A percentile compares a stretch with the other conserved stretches of the same genome.
Conservation (phyloP, 2,797 vertebrate species). For the Acanthornis magna region DNA sequence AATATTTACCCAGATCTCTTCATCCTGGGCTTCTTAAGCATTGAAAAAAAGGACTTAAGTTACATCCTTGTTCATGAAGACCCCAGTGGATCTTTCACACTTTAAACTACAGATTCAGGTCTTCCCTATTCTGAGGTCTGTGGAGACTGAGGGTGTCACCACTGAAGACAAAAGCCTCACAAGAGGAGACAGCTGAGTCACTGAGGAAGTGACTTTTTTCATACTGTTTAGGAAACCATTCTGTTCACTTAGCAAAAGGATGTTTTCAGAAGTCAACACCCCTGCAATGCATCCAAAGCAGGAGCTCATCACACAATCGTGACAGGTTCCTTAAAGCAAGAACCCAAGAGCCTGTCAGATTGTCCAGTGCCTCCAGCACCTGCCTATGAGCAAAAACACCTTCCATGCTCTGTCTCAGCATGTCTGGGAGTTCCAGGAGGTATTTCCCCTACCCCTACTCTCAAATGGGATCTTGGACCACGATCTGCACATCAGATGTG, state of each 20-base stretch:
- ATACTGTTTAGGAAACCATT: neutral
- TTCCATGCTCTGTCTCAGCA: neutral
- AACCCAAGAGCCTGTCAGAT: neutral
- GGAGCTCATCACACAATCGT: neutral
- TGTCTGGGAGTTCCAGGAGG: neutral
- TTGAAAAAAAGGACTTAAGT: neutral
- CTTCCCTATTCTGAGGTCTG: neutral
- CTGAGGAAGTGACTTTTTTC: slow-evolving; percentile 36
- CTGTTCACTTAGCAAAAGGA: neutral
- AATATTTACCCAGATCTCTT: neutral
- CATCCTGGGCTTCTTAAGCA: neutral
- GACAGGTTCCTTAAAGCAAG: neutral
- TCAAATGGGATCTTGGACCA: neutral
- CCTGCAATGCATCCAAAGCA: neutral
- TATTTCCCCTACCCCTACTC: neutral
- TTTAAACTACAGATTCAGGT: neutral
- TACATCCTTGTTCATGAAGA: neutral
- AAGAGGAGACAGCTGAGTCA: slow-evolving; percentile 51
- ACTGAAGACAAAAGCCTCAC: slow-evolving; percentile 3
- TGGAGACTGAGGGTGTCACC: neutral
- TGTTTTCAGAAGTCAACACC: neutral
- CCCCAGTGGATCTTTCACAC: neutral
- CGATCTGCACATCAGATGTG: neutral
- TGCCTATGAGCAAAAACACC: fast-evolving
- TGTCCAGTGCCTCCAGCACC: neutral